phyloP scores from a whole-genome alignment of 2,797 vertebrate genomes.

The Macroramphosus scolopax region DNA sequence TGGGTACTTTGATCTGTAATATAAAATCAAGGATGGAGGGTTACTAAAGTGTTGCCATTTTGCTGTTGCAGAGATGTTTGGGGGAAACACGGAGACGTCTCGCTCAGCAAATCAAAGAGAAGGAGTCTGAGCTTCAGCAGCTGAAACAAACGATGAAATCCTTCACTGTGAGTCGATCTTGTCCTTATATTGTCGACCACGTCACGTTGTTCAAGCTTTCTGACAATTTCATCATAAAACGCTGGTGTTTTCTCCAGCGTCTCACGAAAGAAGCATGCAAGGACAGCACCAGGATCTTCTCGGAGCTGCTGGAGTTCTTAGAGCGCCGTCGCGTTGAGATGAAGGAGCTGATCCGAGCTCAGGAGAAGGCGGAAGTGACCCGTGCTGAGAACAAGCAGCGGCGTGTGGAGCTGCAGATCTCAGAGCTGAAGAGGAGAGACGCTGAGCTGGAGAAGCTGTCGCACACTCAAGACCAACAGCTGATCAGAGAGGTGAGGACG shows the following conservation, averaged over 20 bases:
- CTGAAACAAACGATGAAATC: conserved; percentile 9
- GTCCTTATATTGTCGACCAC: background rate
- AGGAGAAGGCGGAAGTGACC: conserved; percentile 14
- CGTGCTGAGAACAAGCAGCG: conserved; percentile 12
- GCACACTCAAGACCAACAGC: background rate
- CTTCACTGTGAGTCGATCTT: conserved; percentile 15
- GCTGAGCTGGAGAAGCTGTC: conserved; percentile 4
- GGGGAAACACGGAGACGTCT: conserved; percentile 6
- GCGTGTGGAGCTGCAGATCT: conserved; percentile 20
- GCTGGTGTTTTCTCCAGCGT: conserved; percentile 13
- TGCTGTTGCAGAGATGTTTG: conserved; percentile 9
- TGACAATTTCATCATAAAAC: no score
- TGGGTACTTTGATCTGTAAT: no score
- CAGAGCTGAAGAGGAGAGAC: conserved; percentile 14
- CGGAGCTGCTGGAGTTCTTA: conserved; percentile 17
- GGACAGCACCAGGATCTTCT: conserved; percentile 26
- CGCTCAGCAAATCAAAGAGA: conserved; percentile 1
- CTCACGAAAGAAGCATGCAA: conserved; percentile 17
- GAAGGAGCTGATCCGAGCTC: conserved; percentile 21
- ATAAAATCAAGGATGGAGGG: no score
- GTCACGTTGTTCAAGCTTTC: no score
- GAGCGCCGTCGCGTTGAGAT: conserved; percentile 5
- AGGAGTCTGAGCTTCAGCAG: conserved; percentile 10
- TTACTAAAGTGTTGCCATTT: no score
- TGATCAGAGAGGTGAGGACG: conserved; percentile 13